A percentile compares a stretch with the other conserved stretches of the same genome.
Evolutionary conservation across 2,888 invertebrate genomes (phyloP).

Genomic region (Apodemia mormo): DNA sequence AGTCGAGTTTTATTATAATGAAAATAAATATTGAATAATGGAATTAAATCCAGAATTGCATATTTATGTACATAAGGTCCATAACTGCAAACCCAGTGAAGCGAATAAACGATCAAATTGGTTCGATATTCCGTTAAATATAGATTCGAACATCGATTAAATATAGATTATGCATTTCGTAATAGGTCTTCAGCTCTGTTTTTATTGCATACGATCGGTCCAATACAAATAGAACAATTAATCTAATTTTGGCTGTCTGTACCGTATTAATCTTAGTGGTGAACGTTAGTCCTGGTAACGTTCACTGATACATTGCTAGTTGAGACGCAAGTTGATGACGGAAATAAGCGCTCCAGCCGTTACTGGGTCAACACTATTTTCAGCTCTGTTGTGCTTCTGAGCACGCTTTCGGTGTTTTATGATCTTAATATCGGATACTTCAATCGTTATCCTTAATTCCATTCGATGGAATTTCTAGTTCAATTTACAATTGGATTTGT

Average conservation of each 20-base stretch:
- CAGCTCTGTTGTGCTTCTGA: conserved; percentile 67
- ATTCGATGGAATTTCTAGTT: conserved; percentile 1
- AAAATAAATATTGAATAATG: too few species aligned
- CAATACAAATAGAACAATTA: conserved; percentile 26
- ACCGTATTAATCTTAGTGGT: conserved; percentile 42
- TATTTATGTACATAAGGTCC: neutral
- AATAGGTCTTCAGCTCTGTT: conserved; percentile 17
- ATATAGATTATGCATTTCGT: conserved; percentile 7
- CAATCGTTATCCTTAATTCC: conserved; percentile 14
- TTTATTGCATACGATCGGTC: conserved; percentile 24
- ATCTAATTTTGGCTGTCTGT: conserved; percentile 32
- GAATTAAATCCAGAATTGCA: neutral
- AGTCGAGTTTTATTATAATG: too few species aligned
- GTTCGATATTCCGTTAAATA: neutral
- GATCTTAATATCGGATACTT: conserved; percentile 50
- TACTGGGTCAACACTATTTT: conserved; percentile 80
- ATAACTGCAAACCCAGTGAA: neutral
- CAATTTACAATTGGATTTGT: neutral
- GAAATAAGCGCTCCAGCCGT: conserved; percentile 79
- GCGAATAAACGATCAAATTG: neutral
- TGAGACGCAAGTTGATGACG: conserved; percentile 68
- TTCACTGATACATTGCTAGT: conserved; percentile 47
- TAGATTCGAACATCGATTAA: neutral
- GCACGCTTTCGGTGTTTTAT: conserved; percentile 65
- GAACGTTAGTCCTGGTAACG: conserved; percentile 51